phyloP scores from a whole-genome alignment of 2,797 vertebrate species.

The Telmatherina bonti region DNA sequence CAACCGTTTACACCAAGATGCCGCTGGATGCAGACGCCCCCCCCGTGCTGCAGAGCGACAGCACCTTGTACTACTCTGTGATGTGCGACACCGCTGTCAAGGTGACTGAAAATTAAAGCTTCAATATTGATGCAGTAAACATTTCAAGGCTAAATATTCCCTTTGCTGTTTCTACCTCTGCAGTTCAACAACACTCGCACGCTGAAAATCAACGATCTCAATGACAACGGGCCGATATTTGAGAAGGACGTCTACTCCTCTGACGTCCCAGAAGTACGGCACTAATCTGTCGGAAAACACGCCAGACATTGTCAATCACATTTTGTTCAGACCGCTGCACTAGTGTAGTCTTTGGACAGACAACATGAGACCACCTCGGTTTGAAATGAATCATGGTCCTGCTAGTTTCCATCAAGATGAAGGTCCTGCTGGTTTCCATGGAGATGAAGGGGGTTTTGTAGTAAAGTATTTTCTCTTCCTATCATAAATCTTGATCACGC shows the following conservation, averaged over 20 bases:
- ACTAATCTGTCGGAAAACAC: rapidly evolving
- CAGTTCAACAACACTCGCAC: constrained; percentile 63
- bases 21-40: constrained; percentile 67
- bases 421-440: too few relatives aligned
- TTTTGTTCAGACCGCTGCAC: too few relatives aligned
- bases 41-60: constrained; percentile 52
- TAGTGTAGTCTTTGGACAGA: too few relatives aligned
- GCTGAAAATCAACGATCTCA: constrained; percentile 65
- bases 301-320: neutral
- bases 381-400: too few relatives aligned
- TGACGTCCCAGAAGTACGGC: constrained; percentile 78
- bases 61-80: constrained; percentile 61
- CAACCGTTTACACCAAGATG: constrained; percentile 58
- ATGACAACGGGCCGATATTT: constrained; percentile 81
- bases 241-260: constrained; percentile 16
- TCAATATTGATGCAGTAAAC: neutral
- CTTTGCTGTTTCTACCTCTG: neutral
- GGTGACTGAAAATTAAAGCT: constrained; percentile 50
- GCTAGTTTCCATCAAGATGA: too few relatives aligned
- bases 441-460: too few relatives aligned
- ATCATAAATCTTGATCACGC: too few relatives aligned
- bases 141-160: neutral
- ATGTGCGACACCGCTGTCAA: constrained; percentile 13
- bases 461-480: too few relatives aligned
- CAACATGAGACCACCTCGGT: too few relatives aligned